Base-by-base conservation (phyloP, 1,140 invertebrate genomes). In the Brachionus manjavacas region DNA sequence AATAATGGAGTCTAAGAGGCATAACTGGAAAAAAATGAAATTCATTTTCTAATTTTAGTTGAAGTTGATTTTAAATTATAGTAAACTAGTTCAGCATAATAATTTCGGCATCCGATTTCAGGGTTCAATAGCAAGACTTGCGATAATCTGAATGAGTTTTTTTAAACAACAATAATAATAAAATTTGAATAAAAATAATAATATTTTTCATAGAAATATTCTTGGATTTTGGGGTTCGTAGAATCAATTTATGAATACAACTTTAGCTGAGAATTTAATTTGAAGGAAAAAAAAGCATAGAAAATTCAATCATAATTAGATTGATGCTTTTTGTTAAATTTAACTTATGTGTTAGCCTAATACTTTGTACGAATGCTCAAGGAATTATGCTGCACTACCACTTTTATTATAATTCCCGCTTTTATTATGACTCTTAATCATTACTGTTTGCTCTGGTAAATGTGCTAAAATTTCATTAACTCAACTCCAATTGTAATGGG, bases 281-380 rank as follows among this genome's bases (percentile, higher is more conserved):
- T 74, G 11, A 74, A 74, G 39, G 25, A 74, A 74, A 43, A 35
- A 43, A 74, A 41, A 31, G 12, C 14, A 43, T 16, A 41, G 31
- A 23, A 41, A 41, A 43, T 74, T 35, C 39, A 74, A 74, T 74
- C 70, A 74, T 74, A 74, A 74, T 74, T 74, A 74, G 70, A 74
- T 74, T 74, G 70, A 74, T 39, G 31, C 70, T 41, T 41, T 70
- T 68, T 68, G 25, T 68, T 68, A 31, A 39, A 68, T 68, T 68
- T n/a, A 68, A 68, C 66, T 68, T 68, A 31, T 68, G 23, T 31
- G 12, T 68, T 31, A 68, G 52, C 52, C 52, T 60, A 60, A 60
- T 60, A 20, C 52, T 60, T 60, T 46, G n/a, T 20, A 9, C 20
- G 3, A 60, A 60, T 60, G 52, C 52, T 60, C 52, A 60, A 23